Conservation (phyloP, 35 echinoderm and acorn worm species). For the Acanthaster planci region DNA sequence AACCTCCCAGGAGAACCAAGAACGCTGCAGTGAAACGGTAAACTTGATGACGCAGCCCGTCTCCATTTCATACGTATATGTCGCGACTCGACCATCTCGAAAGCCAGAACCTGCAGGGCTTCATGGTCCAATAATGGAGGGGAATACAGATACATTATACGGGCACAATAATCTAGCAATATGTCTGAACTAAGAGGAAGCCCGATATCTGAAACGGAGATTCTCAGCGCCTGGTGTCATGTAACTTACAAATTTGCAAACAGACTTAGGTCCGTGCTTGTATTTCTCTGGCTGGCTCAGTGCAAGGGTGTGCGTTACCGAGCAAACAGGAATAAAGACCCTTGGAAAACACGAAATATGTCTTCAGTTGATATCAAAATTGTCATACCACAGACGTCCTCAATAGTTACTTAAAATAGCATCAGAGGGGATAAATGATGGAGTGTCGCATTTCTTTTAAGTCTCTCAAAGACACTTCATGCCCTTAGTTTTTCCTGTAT, state of each 20-base stretch:
- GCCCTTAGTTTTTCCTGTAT: too few relatives aligned
- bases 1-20: too few relatives aligned
- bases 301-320: neutral
- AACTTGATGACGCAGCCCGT: neutral
- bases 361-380: too few relatives aligned
- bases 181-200: neutral
- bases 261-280: neutral
- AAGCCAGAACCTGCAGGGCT: neutral
- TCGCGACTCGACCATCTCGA: neutral
- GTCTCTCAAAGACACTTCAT: too few relatives aligned
- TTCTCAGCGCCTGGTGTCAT: conserved; percentile 2
- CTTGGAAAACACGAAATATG: too few relatives aligned
- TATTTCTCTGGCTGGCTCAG: neutral
- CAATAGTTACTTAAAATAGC: too few relatives aligned
- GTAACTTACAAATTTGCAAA: neutral
- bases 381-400: too few relatives aligned
- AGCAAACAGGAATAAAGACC: neutral
- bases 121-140: neutral
- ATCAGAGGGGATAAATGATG: too few relatives aligned
- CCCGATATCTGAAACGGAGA: conserved; percentile 6
- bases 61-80: conserved; percentile 22
- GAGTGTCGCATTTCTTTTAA: too few relatives aligned
- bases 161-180: conserved; percentile 8
- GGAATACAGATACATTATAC: neutral
- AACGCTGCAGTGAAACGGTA: neutral